Evolutionary conservation across 2,888 invertebrate genomes (phyloP).

Genomic region (Heterodera filipjevi): DNA sequence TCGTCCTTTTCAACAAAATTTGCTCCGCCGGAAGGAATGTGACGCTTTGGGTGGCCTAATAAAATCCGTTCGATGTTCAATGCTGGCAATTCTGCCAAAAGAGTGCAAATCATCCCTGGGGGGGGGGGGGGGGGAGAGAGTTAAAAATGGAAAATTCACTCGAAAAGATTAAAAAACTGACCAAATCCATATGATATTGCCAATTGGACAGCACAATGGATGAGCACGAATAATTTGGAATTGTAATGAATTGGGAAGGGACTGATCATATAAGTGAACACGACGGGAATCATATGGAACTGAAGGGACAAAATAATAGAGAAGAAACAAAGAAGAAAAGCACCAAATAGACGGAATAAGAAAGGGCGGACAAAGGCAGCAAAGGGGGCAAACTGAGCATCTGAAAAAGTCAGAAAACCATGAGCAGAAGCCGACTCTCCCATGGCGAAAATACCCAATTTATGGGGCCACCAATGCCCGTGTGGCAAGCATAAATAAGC

Average conservation of each 20-base stretch:
- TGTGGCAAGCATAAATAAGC: conserved; percentile 65
- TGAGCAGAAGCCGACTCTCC: background rate
- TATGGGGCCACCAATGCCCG: conserved; percentile 62
- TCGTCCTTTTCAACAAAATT: background rate
- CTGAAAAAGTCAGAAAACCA: background rate
- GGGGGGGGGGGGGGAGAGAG: background rate
- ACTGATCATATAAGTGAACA: conserved; percentile 61
- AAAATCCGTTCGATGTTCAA: conserved; percentile 62
- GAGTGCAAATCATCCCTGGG: conserved; percentile 55
- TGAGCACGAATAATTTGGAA: conserved; percentile 54
- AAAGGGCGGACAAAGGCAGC: conserved; percentile 62
- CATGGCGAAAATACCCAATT: conserved; percentile 44
- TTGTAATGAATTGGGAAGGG: conserved; percentile 60
- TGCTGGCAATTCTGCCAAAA: conserved; percentile 61
- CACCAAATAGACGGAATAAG: conserved; percentile 63
- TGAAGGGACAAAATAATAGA: background rate
- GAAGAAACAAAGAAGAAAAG: background rate
- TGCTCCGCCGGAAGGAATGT: background rate
- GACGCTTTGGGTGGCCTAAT: conserved; percentile 34
- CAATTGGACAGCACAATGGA: conserved; percentile 61
- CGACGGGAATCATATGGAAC: conserved; percentile 65
- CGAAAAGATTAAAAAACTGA: conserved; percentile 17
- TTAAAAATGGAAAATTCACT: background rate
- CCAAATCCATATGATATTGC: conserved; percentile 53
- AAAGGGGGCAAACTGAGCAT: conserved; percentile 56